phyloP scores from a whole-genome alignment of 2,113 vertebrate genomes.

The Hystrix brachyura region DNA sequence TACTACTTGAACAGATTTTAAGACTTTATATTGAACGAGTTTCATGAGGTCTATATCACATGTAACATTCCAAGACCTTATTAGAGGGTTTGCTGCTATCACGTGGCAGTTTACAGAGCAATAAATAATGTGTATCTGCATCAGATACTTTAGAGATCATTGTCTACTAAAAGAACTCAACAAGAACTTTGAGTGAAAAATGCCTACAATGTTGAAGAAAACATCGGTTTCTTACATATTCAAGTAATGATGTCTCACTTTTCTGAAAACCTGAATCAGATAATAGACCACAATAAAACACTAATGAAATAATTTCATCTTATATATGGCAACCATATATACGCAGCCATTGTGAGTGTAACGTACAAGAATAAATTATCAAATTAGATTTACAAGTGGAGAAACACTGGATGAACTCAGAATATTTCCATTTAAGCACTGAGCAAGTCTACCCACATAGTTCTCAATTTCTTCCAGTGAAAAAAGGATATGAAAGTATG shows the following conservation, averaged over 20 bases:
- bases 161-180: conserved; percentile 50
- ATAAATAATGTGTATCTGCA: conserved; percentile 44
- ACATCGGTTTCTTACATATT: conserved; percentile 48
- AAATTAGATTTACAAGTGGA: conserved; percentile 36
- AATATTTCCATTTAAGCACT: conserved; percentile 18
- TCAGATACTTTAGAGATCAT: conserved; percentile 27
- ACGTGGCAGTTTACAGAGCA: background rate
- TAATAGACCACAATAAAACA: conserved; percentile 35
- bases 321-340: conserved; percentile 23
- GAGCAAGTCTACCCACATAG: background rate
- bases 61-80: conserved; percentile 44
- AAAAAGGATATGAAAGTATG: conserved; percentile 58
- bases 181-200: conserved; percentile 63
- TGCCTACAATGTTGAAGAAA: conserved; percentile 15
- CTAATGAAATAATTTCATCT: conserved; percentile 38
- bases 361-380: conserved; percentile 42
- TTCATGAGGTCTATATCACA: background rate
- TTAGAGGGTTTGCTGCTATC: conserved; percentile 39
- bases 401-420: conserved; percentile 50
- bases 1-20: conserved; percentile 59
- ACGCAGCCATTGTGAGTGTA: conserved; percentile 24
- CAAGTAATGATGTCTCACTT: conserved; percentile 41
- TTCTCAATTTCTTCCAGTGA: background rate
- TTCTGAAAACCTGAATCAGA: conserved; percentile 47
- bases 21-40: conserved; percentile 30